These are phyloP conservation scores for Tridacna gigas DNA, from an alignment of 2,888 invertebrate genomes.

Conservation along the genomic window DNA sequence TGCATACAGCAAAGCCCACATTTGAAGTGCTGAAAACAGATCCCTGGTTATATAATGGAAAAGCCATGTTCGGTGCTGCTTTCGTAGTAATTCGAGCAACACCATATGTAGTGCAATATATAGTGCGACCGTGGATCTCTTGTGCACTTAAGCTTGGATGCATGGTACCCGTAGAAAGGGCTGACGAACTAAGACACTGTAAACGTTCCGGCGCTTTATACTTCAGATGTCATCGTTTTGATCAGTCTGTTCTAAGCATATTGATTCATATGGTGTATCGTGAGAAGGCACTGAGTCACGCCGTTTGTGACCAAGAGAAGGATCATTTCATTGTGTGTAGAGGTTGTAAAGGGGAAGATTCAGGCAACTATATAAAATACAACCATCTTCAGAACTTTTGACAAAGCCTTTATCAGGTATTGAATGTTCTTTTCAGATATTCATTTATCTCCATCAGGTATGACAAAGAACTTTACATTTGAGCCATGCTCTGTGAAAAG, in stretches of 20 bases:
- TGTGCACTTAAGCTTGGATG: conserved; percentile 59
- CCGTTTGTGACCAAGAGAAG: no score
- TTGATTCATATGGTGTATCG: no score
- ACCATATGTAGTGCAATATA: conserved; percentile 47
- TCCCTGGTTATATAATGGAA: conserved; percentile 42
- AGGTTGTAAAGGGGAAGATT: no score
- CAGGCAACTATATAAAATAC: no score
- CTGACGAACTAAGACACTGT: conserved; percentile 39
- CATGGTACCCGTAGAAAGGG: conserved; percentile 44
- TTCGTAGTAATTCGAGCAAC: conserved; percentile 49
- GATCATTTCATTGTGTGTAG: no score
- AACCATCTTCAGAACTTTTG: no score
- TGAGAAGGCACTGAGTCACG: no score
- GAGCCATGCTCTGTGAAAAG: no score
- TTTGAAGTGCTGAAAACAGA: conserved; percentile 48
- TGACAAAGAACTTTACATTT: no score
- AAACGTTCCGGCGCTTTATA: not conserved
- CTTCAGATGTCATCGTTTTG: conserved; percentile 60
- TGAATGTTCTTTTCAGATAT: no score
- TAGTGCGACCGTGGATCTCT: conserved; percentile 59
- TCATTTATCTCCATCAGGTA: no score
- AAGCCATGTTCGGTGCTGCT: conserved; percentile 51
- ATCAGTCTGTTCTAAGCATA: conserved; percentile 48
- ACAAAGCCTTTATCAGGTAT: no score
- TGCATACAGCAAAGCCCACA: conserved; percentile 39